A percentile compares a stretch with the other conserved stretches of the same genome.
Conservation (phyloP, 2,888 invertebrate species). For the Tolmerus cingulatus region DNA sequence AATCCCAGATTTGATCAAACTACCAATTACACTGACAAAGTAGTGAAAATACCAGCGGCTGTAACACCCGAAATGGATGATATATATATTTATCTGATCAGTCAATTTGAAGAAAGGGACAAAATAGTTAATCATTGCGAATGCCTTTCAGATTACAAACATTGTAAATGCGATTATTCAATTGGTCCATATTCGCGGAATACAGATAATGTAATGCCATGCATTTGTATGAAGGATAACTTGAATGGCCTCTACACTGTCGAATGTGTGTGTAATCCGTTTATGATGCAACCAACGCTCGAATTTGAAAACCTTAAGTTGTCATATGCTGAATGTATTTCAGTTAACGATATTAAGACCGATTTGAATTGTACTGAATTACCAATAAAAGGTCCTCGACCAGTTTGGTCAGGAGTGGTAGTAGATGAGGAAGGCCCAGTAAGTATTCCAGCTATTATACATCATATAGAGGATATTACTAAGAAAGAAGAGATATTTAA, state of each 20-base stretch:
- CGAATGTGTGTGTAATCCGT: background rate
- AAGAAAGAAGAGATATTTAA: background rate
- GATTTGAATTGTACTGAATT: background rate
- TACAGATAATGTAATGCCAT: background rate
- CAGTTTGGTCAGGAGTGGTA: background rate
- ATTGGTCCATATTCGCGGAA: background rate
- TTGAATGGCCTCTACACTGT: background rate
- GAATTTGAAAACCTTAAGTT: background rate
- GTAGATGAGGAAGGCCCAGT: background rate
- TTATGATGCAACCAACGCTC: background rate
- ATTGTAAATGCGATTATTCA: background rate
- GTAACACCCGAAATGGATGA: background rate
- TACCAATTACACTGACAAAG: background rate
- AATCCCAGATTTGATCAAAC: background rate
- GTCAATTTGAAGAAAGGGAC: background rate
- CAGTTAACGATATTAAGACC: background rate
- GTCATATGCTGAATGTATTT: background rate
- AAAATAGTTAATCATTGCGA: background rate
- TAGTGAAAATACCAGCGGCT: background rate
- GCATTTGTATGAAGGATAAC: background rate
- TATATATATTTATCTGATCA: background rate
- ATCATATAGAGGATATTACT: background rate
- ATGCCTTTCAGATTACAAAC: background rate
- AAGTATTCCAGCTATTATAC: background rate
- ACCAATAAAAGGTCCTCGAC: background rate